Base-by-base conservation (phyloP, 2,888 invertebrate genomes). In the Caenorhabditis japonica region DNA sequence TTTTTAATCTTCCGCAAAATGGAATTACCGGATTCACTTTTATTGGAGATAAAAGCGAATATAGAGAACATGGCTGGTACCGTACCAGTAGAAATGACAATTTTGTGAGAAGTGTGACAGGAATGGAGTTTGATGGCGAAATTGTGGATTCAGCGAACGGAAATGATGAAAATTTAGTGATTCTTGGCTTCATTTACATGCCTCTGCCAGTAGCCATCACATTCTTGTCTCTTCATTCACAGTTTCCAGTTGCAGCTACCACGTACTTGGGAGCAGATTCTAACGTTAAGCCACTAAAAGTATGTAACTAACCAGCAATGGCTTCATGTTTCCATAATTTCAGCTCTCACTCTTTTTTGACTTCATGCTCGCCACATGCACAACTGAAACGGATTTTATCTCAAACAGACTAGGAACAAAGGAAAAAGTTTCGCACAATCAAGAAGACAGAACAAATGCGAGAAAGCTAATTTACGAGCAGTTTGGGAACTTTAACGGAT, bases 321-420 rank as follows among this genome's bases (percentile, higher is more conserved):
- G 12, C 25, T 19, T 23, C n/a, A n/a, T 34, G 19, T 56, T n/a
- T n/a, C n/a, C n/a, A n/a, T n/a, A n/a, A n/a, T 58, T 76, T 49
- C 83, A 90, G 90, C 82, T 90, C 13, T 90, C 90, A 0, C 77
- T 90, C 21, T 90, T 89, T 83, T 90, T 90, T 85, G 90, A 90
- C 83, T 85, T 90, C 46, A 81, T 90, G 76, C 76, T 89, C 58
- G 88, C 90, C 1, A 89, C 90, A 86, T 88, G 89, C 75, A 76
- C 83, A 30, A 86, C 82, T 1, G 85, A 88, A 2, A 38, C 51
- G 2, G 61, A 56, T 12, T 87, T 85, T 27, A 83, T 88, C 73
- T 80, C 85, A 2, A 86, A 87, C 36, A 89, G 88, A 81, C 77
- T 88, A 12, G 82, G 85, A 33, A 15, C 10, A n/a, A 25, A 36